Conservation (phyloP, 2,797 vertebrate genomes). For the Ctenosaura bakeri region DNA sequence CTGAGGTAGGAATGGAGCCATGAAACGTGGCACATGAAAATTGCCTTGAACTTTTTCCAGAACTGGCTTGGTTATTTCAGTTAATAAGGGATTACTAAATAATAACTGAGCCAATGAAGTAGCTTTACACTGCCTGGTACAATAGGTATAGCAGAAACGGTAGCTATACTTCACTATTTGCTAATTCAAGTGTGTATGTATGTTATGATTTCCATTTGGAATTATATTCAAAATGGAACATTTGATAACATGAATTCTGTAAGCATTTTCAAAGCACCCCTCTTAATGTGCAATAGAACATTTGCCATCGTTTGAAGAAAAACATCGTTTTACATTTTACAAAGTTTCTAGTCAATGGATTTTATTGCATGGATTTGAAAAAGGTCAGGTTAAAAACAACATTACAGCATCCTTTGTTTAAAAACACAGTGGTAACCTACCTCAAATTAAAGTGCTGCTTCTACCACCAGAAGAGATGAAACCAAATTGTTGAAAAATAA, state of each 20-base stretch:
- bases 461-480: background rate
- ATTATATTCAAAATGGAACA: background rate
- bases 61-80: background rate
- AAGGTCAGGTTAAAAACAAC: background rate
- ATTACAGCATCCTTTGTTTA: background rate
- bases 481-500: background rate
- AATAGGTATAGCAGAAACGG: background rate
- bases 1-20: background rate
- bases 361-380: background rate
- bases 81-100: background rate
- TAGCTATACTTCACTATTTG: background rate
- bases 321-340: background rate
- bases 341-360: background rate
- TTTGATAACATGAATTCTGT: background rate
- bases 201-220: background rate
- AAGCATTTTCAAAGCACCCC: background rate
- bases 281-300: background rate
- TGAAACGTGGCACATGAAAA: background rate
- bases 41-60: background rate
- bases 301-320: background rate
- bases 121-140: background rate
- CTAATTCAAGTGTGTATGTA: background rate
- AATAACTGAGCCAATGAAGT: background rate
- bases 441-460: background rate
- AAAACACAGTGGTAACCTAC: background rate